phyloP scores from a whole-genome alignment of 1,140 invertebrate species.

The Drosophila baimaii region DNA sequence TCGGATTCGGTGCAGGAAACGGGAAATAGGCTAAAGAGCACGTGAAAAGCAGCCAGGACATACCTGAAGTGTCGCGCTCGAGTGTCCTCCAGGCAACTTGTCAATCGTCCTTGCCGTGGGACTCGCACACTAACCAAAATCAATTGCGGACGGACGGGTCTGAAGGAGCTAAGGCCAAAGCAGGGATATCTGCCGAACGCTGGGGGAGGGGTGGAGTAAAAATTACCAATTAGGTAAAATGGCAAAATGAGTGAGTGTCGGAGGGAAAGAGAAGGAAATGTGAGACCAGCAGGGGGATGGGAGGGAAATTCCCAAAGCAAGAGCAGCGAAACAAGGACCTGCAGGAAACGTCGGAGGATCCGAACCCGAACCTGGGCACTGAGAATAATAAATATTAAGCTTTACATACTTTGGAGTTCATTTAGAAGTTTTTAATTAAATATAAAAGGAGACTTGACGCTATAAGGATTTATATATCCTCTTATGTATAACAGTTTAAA shows the following conservation, averaged over 20 bases:
- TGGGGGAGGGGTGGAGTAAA: constrained; percentile 39
- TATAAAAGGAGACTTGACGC: neutral
- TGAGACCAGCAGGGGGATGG: constrained; percentile 7
- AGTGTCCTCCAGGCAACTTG: constrained; percentile 61
- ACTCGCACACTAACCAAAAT: constrained; percentile 70
- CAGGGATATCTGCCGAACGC: constrained; percentile 14
- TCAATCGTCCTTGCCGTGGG: constrained; percentile 65
- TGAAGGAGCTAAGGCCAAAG: constrained; percentile 11
- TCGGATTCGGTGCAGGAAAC: constrained; percentile 34
- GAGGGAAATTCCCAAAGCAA: neutral
- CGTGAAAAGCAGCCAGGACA: constrained; percentile 64
- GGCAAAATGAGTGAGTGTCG: constrained; percentile 75
- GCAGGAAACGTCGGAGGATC: neutral
- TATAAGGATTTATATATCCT: too few relatives aligned
- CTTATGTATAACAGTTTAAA: too few relatives aligned
- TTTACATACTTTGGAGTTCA: neutral
- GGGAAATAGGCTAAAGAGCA: constrained; percentile 78
- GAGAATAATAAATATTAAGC: neutral
- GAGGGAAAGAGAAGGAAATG: constrained; percentile 14
- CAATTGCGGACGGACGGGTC: constrained; percentile 66
- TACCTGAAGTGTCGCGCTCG: constrained; percentile 68
- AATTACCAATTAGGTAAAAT: constrained; percentile 81
- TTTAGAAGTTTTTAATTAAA: neutral
- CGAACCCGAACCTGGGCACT: neutral
- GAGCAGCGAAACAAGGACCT: constrained; percentile 11